These are phyloP conservation scores for Hydropotes inermis DNA, from an alignment of 2,113 vertebrate species.

Conservation along the genomic window DNA sequence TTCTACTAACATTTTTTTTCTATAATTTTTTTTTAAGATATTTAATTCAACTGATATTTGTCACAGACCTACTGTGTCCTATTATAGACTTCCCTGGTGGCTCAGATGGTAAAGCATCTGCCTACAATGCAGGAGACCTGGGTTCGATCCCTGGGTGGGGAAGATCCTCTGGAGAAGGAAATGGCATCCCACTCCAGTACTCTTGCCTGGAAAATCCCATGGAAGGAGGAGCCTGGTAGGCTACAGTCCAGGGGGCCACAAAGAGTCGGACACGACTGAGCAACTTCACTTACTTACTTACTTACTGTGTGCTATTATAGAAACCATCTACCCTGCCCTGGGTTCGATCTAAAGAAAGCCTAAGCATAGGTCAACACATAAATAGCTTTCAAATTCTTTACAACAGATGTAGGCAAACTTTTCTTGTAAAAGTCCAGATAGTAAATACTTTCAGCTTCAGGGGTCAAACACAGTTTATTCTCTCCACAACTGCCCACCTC, in stretches of 20 bases:
- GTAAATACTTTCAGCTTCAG: neutral
- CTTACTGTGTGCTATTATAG: neutral
- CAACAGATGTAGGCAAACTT: neutral
- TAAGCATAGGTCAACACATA: neutral
- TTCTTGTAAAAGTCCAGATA: neutral
- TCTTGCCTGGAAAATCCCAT: too few species aligned
- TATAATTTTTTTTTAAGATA: neutral
- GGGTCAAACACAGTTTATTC: accelerated
- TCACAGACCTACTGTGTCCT: neutral
- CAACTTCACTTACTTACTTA: too few species aligned
- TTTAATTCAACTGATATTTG: neutral
- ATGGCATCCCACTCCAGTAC: too few species aligned
- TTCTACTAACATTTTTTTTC: neutral
- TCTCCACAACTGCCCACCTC: neutral
- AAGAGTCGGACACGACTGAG: too few species aligned
- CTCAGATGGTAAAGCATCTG: too few species aligned
- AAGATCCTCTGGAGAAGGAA: too few species aligned
- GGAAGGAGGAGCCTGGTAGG: too few species aligned
- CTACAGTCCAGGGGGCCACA: too few species aligned
- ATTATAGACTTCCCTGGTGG: neutral
- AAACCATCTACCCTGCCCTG: neutral
- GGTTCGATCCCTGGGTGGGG: too few species aligned
- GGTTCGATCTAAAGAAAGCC: neutral
- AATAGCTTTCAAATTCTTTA: neutral
- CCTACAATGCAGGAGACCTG: too few species aligned